A percentile compares a stretch with the other conserved stretches of the same genome.
Evolutionary conservation across 92 coral and sea anemone genomes (phyloP).

Genomic region (Porites lobata): DNA sequence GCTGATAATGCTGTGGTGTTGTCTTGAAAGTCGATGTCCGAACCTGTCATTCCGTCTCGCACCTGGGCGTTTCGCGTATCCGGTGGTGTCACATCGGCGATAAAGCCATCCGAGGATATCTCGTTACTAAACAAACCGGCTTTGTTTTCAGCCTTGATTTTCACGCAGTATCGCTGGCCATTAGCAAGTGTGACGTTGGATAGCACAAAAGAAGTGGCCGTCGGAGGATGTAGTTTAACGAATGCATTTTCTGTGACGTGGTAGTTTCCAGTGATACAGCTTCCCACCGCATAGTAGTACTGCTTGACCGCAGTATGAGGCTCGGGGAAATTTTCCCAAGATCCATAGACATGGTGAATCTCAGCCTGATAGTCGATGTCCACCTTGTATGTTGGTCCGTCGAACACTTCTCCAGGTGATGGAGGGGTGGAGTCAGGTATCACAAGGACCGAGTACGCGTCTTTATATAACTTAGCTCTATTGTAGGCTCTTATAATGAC

Average conservation of each 20-base stretch:
- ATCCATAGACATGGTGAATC: slow-evolving; percentile 75
- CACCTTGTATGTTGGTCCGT: slow-evolving; percentile 68
- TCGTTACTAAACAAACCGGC: slow-evolving; percentile 87
- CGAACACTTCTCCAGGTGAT: slow-evolving; percentile 76
- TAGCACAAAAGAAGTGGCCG: slow-evolving; percentile 74
- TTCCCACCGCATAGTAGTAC: slow-evolving; percentile 93
- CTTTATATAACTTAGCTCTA: slow-evolving; percentile 83
- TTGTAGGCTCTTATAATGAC: slow-evolving; percentile 87
- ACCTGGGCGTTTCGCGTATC: slow-evolving; percentile 79
- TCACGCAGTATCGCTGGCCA: slow-evolving; percentile 94
- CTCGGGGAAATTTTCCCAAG: slow-evolving; percentile 87
- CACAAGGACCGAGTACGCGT: slow-evolving; percentile 76
- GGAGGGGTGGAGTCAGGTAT: slow-evolving; percentile 92
- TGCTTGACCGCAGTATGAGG: slow-evolving; percentile 84
- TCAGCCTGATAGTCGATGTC: slow-evolving; percentile 87
- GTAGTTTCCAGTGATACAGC: slow-evolving; percentile 88
- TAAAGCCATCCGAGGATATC: slow-evolving; percentile 91
- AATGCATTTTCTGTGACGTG: slow-evolving; percentile 89
- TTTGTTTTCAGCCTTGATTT: slow-evolving; percentile 89
- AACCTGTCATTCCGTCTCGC: slow-evolving; percentile 80
- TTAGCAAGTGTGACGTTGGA: slow-evolving; percentile 78
- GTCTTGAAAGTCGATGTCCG: slow-evolving; percentile 91
- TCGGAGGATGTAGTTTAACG: slow-evolving; percentile 74
- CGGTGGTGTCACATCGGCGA: slow-evolving; percentile 90
- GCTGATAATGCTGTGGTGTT: slow-evolving; percentile 79